Evolutionary conservation across 53 echinoderm and acorn worm genomes (phyloP), one percentile per base, ranked within the genome.

Genomic region (Glandiceps talaboti): DNA sequence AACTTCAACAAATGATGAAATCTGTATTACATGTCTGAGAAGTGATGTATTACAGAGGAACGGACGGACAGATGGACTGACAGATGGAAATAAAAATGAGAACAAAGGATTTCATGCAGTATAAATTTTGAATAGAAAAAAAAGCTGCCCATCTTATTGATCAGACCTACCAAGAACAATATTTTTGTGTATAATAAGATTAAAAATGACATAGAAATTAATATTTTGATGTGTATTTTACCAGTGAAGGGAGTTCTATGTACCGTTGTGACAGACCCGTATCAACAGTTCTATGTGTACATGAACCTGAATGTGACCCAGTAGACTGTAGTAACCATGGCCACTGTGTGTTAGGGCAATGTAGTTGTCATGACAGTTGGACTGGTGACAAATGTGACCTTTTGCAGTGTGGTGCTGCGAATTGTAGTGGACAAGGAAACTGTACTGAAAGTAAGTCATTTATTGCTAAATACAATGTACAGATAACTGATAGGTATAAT

Each of bases 311-410:
- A 0, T 96, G 96, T 26, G 26, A 79, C 20, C 93, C 97, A 32
- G 29, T 33, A 25, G 86, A 97, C 83, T 97, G 97, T 33, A 91
- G 82, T 33, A 77, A 81, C 32, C 97, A 97, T 89, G 97, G 97
- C 0, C 79, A 91, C 28, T 97, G 97, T 29, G 73, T 93, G 28
- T 81, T 93, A 80, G 97, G 97, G 74, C 85, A 82, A 74, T 97
- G 97, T 79, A 81, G 32, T 81, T 97, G 97, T 81, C 84, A 80
- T 91, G 91, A 87, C 76, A 93, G 91, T 89, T 97, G 97, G 97
- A 73, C 79, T 33, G 89, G 86, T 0, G 75, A 83, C 14, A 76
- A 64, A 20, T 97, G 97, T 83, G 85, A 87, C 27, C 75, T 74
- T 33, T 78, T 97, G 14, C 75, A 79, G 29, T 93, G 97, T 81